These are phyloP conservation scores for Fukomys damarensis DNA, from an alignment of 2,113 vertebrate genomes.

Conservation along the genomic window DNA sequence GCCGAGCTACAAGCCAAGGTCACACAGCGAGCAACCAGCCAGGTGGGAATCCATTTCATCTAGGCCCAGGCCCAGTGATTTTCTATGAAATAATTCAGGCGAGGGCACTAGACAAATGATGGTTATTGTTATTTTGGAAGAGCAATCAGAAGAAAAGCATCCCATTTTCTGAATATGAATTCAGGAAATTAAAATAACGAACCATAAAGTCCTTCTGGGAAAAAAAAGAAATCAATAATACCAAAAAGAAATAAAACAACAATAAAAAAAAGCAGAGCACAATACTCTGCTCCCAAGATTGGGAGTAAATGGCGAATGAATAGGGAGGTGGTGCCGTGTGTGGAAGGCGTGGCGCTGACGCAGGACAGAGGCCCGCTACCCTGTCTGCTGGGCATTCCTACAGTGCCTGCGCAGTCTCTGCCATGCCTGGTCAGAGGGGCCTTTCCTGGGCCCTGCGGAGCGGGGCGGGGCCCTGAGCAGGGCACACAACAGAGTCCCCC, in stretches of 20 bases:
- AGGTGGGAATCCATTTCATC: not conserved
- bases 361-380: no score
- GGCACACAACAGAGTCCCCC: no score
- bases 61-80: not conserved
- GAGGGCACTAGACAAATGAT: not conserved
- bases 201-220: conserved; percentile 35
- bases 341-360: no score
- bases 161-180: conserved; percentile 41
- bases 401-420: no score
- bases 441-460: no score
- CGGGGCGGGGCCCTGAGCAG: no score
- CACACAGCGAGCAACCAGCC: not conserved
- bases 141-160: conserved; percentile 47
- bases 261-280: not conserved
- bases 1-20: not conserved
- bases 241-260: conserved; percentile 14
- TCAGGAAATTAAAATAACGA: conserved; percentile 64
- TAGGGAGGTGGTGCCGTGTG: not conserved
- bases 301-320: conserved; percentile 37
- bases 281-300: not conserved
- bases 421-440: no score
- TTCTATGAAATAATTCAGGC: not conserved
- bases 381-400: conserved; percentile 77
- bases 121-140: not conserved
- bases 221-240: conserved; percentile 44